Conservation (phyloP, 2,888 invertebrate species). For the Hartigia nigra region DNA sequence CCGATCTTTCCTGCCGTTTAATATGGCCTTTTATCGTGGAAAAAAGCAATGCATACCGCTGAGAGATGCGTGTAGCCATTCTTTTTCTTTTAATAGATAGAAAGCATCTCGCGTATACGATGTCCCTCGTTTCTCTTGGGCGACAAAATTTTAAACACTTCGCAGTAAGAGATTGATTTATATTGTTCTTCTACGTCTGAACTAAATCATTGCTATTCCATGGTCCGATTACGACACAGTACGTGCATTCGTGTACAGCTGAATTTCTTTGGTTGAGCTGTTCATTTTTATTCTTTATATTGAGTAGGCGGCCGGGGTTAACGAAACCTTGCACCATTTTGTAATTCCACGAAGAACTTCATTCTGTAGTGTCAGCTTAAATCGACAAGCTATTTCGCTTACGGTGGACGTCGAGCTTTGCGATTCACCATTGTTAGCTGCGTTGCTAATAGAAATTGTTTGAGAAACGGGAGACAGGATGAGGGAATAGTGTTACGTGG, state of each 20-base stretch:
- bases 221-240: not conserved
- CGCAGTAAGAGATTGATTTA: not conserved
- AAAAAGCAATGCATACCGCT: not conserved
- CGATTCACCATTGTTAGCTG: not conserved
- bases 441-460: constrained; percentile 28
- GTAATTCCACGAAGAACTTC: constrained; percentile 21
- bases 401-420: constrained; percentile 7
- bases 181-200: not conserved
- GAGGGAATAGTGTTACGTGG: constrained; percentile 50
- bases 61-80: not conserved
- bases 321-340: constrained; percentile 13
- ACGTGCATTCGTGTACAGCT: not conserved
- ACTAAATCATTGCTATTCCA: not conserved
- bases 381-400: constrained; percentile 44
- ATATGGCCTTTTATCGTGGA: not conserved
- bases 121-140: not conserved
- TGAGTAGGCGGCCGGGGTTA: not conserved
- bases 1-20: not conserved
- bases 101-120: not conserved
- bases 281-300: not conserved
- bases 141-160: not conserved
- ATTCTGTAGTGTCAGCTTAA: constrained; percentile 33
- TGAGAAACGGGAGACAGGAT: constrained; percentile 54
- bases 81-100: not conserved
- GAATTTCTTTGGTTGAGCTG: not conserved